A percentile compares a stretch with the other conserved stretches of the same genome.
These are phyloP conservation scores for Chaetura pelagica DNA, from an alignment of 2,113 vertebrate genomes.

Conservation along the genomic window DNA sequence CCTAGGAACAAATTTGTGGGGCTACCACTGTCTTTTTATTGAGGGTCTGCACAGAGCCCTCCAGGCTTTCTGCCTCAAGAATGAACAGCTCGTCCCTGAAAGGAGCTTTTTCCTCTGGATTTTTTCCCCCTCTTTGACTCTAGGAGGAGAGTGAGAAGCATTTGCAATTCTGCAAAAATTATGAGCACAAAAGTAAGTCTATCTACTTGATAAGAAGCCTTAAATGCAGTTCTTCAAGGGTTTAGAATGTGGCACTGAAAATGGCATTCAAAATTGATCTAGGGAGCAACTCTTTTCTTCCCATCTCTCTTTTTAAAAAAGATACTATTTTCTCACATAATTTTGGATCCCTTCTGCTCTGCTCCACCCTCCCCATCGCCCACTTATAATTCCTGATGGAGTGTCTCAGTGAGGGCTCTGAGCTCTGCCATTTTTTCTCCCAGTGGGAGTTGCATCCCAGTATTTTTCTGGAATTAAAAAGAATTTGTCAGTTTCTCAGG, in stretches of 20 bases:
- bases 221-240: neutral
- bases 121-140: fast-evolving
- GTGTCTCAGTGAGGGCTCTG: neutral
- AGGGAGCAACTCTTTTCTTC: neutral
- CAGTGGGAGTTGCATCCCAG: neutral
- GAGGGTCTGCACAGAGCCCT: neutral
- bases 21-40: neutral
- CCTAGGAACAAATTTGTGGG: neutral
- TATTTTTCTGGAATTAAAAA: neutral
- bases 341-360: neutral
- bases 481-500: neutral
- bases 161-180: neutral
- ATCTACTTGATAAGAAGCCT: neutral
- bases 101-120: neutral
- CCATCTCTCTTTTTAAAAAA: neutral
- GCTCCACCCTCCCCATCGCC: too few species aligned
- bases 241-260: neutral
- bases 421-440: neutral
- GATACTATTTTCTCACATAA: neutral
- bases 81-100: neutral
- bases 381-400: neutral
- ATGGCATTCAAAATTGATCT: neutral
- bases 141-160: neutral
- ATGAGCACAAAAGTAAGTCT: neutral
- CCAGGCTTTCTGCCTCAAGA: neutral